phyloP scores from a whole-genome alignment of 2,113 vertebrate genomes.

The Cygnus atratus region DNA sequence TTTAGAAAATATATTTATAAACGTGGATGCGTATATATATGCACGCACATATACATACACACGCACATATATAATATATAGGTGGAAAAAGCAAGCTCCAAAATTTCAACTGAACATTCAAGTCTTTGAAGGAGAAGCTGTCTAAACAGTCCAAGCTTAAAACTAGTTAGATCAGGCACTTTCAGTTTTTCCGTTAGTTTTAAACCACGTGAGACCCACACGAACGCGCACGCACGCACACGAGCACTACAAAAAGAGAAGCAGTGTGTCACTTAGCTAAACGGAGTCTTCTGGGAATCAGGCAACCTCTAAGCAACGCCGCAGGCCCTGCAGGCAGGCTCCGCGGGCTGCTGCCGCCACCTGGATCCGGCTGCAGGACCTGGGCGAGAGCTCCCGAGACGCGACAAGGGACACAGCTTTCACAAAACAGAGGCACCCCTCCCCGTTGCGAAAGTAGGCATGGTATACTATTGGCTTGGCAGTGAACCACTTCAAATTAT shows the following conservation, averaged over 20 bases:
- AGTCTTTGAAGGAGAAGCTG: constrained; percentile 93
- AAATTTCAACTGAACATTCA: constrained; percentile 92
- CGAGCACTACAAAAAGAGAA: constrained; percentile 47
- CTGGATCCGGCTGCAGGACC: background rate
- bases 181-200: constrained; percentile 90
- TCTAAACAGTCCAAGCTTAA: constrained; percentile 89
- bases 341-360: background rate
- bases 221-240: constrained; percentile 16
- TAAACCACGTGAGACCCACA: constrained; percentile 79
- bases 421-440: constrained; percentile 74
- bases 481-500: constrained; percentile 99
- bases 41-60: background rate
- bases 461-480: constrained; percentile 93
- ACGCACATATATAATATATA: constrained; percentile 55
- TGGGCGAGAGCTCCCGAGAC: constrained; percentile 58
- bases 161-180: constrained; percentile 95
- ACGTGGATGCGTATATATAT: too few relatives aligned
- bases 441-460: constrained; percentile 77
- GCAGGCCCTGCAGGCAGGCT: background rate
- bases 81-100: constrained; percentile 89
- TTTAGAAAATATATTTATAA: background rate
- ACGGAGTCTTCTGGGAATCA: constrained; percentile 77
- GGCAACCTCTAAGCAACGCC: constrained; percentile 80
- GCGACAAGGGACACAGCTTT: constrained; percentile 72
- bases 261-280: constrained; percentile 75